A percentile compares a stretch with the other conserved stretches of the same genome.
Conservation (phyloP, 2,797 vertebrate genomes). For the Lycodopsis pacificus region DNA sequence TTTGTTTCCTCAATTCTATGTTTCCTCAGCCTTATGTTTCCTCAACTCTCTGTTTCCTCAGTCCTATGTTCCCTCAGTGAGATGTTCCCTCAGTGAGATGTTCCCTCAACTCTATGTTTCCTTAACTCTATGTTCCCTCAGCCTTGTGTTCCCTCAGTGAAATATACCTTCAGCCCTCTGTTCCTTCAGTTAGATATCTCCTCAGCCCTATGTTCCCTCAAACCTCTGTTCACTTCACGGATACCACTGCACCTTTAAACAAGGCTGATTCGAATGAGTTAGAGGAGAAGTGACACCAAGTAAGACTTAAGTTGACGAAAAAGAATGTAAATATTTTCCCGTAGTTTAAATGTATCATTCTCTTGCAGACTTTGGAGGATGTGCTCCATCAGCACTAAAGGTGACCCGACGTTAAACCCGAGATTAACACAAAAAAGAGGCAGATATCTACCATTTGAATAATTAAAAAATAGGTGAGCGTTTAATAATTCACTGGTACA, state of each 20-base stretch:
- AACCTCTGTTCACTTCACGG: too few species aligned
- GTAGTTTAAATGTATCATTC: too few species aligned
- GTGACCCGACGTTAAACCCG: not conserved
- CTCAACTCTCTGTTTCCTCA: not conserved
- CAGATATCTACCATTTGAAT: slow-evolving; percentile 78
- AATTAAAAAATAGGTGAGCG: slow-evolving; percentile 83
- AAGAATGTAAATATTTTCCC: not conserved
- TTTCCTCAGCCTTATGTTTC: not conserved
- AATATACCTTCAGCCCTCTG: too few species aligned
- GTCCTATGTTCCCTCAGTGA: too few species aligned
- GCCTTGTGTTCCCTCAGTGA: too few species aligned
- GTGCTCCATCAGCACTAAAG: too few species aligned
- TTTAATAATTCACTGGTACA: slow-evolving; percentile 86
- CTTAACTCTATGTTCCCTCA: not conserved
- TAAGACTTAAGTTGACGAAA: not conserved
- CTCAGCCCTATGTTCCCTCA: too few species aligned
- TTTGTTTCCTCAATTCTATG: too few species aligned
- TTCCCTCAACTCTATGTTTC: not conserved
- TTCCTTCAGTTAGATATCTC: too few species aligned
- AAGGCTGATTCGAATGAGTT: not conserved
- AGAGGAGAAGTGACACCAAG: not conserved
- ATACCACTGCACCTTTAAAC: too few species aligned
- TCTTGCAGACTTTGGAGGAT: too few species aligned
- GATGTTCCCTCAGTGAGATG: too few species aligned
- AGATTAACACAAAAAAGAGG: slow-evolving; percentile 23